These are phyloP conservation scores for Pachycephus smyrnensis DNA, from an alignment of 2,888 invertebrate genomes.

Conservation along the genomic window DNA sequence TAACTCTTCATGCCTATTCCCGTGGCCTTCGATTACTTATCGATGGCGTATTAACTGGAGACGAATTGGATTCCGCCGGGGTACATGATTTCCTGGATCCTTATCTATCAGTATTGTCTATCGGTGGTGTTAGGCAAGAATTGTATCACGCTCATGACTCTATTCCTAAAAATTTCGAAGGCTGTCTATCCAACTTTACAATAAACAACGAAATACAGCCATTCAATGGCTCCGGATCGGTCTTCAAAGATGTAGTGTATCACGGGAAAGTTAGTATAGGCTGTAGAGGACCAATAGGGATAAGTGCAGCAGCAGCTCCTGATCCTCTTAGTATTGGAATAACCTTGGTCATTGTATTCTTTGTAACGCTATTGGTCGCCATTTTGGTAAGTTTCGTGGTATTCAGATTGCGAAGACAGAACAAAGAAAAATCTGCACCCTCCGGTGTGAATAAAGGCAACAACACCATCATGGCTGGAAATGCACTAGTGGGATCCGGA, in stretches of 20 bases:
- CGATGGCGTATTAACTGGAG: slow-evolving; percentile 80
- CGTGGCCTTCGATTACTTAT: slow-evolving; percentile 79
- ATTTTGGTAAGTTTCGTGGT: slow-evolving; percentile 93
- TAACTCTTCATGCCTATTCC: slow-evolving; percentile 80
- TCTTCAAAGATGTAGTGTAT: slow-evolving; percentile 78
- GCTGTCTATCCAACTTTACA: slow-evolving; percentile 90
- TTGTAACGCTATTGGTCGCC: slow-evolving; percentile 88
- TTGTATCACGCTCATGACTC: slow-evolving; percentile 69
- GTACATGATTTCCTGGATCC: slow-evolving; percentile 94
- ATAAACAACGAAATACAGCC: slow-evolving; percentile 92
- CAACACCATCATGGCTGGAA: slow-evolving; percentile 79
- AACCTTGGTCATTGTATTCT: slow-evolving; percentile 93
- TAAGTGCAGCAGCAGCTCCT: slow-evolving; percentile 79
- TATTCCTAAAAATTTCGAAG: slow-evolving; percentile 79
- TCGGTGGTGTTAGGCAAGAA: slow-evolving; percentile 82
- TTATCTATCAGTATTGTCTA: slow-evolving; percentile 82
- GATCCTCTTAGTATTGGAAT: slow-evolving; percentile 93
- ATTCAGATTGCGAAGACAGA: slow-evolving; percentile 87
- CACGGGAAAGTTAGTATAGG: slow-evolving; percentile 81
- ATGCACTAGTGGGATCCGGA: slow-evolving; percentile 76
- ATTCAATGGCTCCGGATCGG: slow-evolving; percentile 87
- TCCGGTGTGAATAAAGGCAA: slow-evolving; percentile 85
- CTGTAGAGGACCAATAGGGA: slow-evolving; percentile 81
- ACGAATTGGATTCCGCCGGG: slow-evolving; percentile 86
- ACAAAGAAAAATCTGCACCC: slow-evolving; percentile 84